Evolutionary conservation across 2,113 vertebrate species (phyloP).

Genomic region (Ophiodon elongatus): DNA sequence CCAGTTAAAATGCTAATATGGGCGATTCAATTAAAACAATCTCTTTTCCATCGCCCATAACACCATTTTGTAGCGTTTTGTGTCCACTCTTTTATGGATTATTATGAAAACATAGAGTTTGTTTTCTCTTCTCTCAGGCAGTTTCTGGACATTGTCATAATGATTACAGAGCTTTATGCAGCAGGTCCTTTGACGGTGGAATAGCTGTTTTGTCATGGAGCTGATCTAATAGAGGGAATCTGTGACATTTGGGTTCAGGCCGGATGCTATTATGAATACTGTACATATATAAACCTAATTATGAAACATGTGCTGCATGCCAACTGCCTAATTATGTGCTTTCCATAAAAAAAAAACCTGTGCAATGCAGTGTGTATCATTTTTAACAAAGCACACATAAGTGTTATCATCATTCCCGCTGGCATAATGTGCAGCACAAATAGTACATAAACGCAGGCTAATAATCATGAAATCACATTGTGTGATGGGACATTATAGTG

Average conservation of each 20-base stretch:
- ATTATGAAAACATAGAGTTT: conserved; percentile 58
- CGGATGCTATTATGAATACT: conserved; percentile 39
- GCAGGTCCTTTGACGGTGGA: conserved; percentile 58
- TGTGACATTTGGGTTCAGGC: conserved; percentile 58
- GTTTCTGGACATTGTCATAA: conserved; percentile 66
- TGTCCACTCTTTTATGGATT: conserved; percentile 69
- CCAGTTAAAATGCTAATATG: conserved; percentile 77
- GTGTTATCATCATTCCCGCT: conserved; percentile 10
- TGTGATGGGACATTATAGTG: conserved; percentile 14
- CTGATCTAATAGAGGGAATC: conserved; percentile 56
- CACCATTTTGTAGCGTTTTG: conserved; percentile 56
- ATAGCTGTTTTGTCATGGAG: conserved; percentile 62
- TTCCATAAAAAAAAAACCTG: conserved; percentile 31
- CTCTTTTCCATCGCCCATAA: conserved; percentile 64
- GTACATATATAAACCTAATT: conserved; percentile 40
- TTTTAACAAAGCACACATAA: conserved; percentile 13
- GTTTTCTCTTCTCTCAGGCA: conserved; percentile 55
- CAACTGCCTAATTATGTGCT: conserved; percentile 41
- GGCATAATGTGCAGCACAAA: conserved; percentile 14
- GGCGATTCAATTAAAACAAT: conserved; percentile 73
- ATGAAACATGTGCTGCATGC: conserved; percentile 20
- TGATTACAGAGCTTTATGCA: conserved; percentile 64
- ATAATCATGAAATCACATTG: conserved; percentile 28
- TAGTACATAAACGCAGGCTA: conserved; percentile 21
- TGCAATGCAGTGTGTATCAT: conserved; percentile 17